Base-by-base conservation (phyloP, 2,797 vertebrate species). In the Podarcis lilfordi region DNA sequence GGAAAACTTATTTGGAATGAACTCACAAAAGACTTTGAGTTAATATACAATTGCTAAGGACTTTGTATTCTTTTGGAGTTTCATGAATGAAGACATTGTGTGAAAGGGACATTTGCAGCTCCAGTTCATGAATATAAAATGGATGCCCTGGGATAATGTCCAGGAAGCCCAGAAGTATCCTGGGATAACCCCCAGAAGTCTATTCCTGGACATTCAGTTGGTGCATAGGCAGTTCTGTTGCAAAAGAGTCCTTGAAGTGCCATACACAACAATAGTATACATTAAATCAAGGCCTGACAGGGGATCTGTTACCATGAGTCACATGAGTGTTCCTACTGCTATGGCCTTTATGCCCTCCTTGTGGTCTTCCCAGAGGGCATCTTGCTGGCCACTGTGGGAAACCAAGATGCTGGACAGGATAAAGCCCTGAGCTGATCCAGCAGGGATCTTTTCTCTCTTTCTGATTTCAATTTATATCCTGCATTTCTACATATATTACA, bases 171-270 rank as follows among this genome's bases (percentile, higher is more conserved):
- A 27, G 32, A 8, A 5, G 68, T 86, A 82, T 77, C 84, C 88
- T 77, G 79, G 45, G 84, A 69, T 82, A 69, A 86, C 79, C 84
- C 84, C 29, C 37, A 5, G 59, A 5, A 43, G 50, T 82, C 84
- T 89, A 89, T 82, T 89, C 77, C 32, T 55, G 79, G 71, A 71
- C 78, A 43, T 59, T n/a, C 35, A n/a, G 71, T 76, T 76, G 82
- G 84, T 79, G 75, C 19, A 69, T 25, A n/a, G 66, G 19, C 75
- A 81, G 59, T 43, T 82, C 11, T 45, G 37, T 45, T 69, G 27
- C 10, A 55, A 76, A 17, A 27, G 72, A 81, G 71, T 43, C 55
- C 71, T 50, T 32, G 17, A 64, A 82, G 45, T 66, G 59, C 80
- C 79, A 82, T 23, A 19, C 27, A n/a, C 32, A 27, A 80, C 82